phyloP scores from a whole-genome alignment of 2,113 vertebrate genomes.

The Atractosteus spatula region DNA sequence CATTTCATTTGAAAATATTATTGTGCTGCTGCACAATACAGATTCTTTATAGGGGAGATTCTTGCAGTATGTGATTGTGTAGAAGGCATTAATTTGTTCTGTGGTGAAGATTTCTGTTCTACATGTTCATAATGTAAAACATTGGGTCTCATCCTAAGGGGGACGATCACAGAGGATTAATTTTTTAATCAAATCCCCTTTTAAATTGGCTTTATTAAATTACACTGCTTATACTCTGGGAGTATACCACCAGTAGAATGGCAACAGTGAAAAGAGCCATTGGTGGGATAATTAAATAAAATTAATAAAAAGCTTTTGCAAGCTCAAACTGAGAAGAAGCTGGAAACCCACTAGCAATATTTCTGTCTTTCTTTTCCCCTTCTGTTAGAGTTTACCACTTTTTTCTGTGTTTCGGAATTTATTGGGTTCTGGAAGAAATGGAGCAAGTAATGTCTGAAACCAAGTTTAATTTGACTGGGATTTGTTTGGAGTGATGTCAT shows the following conservation, averaged over 20 bases:
- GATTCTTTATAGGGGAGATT: slow-evolving; percentile 27
- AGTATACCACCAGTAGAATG: slow-evolving; percentile 49
- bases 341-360: slow-evolving; percentile 54
- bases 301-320: slow-evolving; percentile 59
- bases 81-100: slow-evolving; percentile 67
- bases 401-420: slow-evolving; percentile 56
- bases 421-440: slow-evolving; percentile 39
- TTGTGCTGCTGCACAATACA: slow-evolving; percentile 20
- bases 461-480: not conserved
- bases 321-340: slow-evolving; percentile 35
- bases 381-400: slow-evolving; percentile 50
- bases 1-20: no score
- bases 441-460: slow-evolving; percentile 5
- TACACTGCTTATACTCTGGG: slow-evolving; percentile 70
- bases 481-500: not conserved
- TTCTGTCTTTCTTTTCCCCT: slow-evolving; percentile 38
- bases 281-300: slow-evolving; percentile 75
- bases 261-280: slow-evolving; percentile 51
- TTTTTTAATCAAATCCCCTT: slow-evolving; percentile 75
- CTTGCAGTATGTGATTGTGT: slow-evolving; percentile 47
- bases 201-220: slow-evolving; percentile 80
- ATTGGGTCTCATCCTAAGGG: slow-evolving; percentile 62
- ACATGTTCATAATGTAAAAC: slow-evolving; percentile 70
- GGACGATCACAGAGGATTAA: slow-evolving; percentile 69
- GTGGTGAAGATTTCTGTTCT: slow-evolving; percentile 69